Evolutionary conservation across 2,113 vertebrate genomes (phyloP).

Genomic region (Murina feae): DNA sequence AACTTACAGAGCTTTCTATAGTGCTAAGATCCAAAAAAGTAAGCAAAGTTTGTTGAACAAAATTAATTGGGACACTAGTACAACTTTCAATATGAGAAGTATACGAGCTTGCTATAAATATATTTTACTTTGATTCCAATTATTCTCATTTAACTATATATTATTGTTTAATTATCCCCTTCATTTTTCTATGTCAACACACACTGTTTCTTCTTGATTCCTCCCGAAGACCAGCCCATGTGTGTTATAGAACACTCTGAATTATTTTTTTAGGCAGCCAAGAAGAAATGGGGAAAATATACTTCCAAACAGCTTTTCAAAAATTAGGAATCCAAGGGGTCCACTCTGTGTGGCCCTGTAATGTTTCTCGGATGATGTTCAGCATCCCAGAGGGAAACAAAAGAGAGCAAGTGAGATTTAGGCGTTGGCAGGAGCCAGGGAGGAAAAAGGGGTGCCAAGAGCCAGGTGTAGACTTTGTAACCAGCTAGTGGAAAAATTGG

Average conservation of each 20-base stretch:
- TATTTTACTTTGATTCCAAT: background rate
- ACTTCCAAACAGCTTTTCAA: background rate
- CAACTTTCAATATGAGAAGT: background rate
- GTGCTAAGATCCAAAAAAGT: conserved; percentile 16
- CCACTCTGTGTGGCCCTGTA: background rate
- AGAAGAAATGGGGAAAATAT: background rate
- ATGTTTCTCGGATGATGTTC: background rate
- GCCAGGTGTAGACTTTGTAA: background rate
- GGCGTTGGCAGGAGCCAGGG: background rate
- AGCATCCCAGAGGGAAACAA: background rate
- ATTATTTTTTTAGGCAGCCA: background rate
- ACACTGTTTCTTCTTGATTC: background rate
- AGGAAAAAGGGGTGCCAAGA: background rate
- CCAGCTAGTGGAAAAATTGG: background rate
- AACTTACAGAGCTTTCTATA: background rate
- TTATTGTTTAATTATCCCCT: background rate
- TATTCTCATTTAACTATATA: conserved; percentile 21
- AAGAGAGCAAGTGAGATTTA: background rate
- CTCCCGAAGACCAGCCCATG: background rate
- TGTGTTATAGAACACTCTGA: background rate
- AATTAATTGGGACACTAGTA: background rate
- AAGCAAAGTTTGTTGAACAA: background rate
- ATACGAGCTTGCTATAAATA: background rate
- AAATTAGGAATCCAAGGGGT: background rate
- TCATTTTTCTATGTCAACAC: background rate